These are phyloP conservation scores for Rachycentron canadum DNA, from an alignment of 2,797 vertebrate species.

Conservation along the genomic window DNA sequence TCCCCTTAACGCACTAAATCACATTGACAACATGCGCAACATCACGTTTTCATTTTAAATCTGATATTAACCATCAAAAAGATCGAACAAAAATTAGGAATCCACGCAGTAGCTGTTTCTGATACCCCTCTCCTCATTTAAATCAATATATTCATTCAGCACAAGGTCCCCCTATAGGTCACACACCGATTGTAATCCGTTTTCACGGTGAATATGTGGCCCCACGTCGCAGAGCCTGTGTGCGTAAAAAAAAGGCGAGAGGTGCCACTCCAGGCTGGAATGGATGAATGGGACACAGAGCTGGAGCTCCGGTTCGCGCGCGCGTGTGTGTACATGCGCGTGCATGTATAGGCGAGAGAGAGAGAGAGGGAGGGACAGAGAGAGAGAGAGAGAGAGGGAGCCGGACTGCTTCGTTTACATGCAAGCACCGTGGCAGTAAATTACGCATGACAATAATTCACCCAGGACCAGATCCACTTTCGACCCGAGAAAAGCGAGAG, in stretches of 20 bases:
- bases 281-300: constrained; percentile 59
- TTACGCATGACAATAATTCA: constrained; percentile 73
- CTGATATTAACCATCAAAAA: not conserved
- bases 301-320: constrained; percentile 42
- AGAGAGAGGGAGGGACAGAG: not conserved
- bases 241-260: constrained; percentile 51
- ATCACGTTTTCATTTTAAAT: constrained; percentile 9
- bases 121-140: constrained; percentile 44
- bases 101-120: constrained; percentile 7
- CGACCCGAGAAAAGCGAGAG: constrained; percentile 30
- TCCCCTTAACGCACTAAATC: not conserved
- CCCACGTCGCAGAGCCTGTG: constrained; percentile 57
- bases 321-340: constrained; percentile 14
- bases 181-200: constrained; percentile 80
- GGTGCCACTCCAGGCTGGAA: constrained; percentile 64
- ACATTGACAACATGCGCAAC: not conserved
- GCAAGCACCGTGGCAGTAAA: constrained; percentile 66
- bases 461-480: constrained; percentile 64
- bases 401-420: constrained; percentile 63
- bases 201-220: constrained; percentile 81
- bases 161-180: constrained; percentile 78
- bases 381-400: constrained; percentile 5
- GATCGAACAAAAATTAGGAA: not conserved
- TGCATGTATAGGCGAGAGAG: not conserved
- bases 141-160: constrained; percentile 78